Conservation (phyloP, 2,888 invertebrate species). For the Stenolophus ochropezus region DNA sequence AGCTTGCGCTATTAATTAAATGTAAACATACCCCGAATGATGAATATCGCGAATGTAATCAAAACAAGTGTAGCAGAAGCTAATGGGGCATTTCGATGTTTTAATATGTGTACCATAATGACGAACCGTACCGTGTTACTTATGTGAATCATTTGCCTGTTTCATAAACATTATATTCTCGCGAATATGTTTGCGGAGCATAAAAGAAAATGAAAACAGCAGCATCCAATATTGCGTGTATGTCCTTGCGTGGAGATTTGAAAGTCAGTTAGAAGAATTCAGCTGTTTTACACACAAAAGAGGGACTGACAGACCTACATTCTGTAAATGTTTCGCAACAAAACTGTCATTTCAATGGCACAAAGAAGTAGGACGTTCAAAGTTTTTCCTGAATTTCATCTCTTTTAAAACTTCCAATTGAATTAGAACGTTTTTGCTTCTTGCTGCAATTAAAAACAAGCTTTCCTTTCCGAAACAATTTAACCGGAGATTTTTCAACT, state of each 20-base stretch:
- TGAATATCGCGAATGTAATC: constrained; percentile 29
- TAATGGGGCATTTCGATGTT: not conserved
- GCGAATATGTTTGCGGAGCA: too few relatives aligned
- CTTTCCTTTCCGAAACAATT: too few relatives aligned
- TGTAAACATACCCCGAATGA: constrained; percentile 12
- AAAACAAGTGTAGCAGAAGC: constrained; percentile 9
- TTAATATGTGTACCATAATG: not conserved
- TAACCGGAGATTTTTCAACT: not conserved
- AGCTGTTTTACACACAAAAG: not conserved
- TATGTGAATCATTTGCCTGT: too few relatives aligned
- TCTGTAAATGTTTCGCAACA: not conserved
- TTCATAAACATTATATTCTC: too few relatives aligned
- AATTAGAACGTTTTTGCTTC: not conserved
- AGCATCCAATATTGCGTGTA: not conserved
- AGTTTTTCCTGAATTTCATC: not conserved
- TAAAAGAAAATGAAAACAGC: not conserved
- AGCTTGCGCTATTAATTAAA: constrained; percentile 19
- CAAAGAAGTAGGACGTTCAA: not conserved
- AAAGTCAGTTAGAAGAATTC: not conserved
- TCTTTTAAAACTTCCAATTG: not conserved
- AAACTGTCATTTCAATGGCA: not conserved
- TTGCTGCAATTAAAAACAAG: not conserved
- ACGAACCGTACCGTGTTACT: not conserved
- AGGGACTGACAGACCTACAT: not conserved
- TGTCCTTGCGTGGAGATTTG: not conserved